Conservation (phyloP, 2,113 vertebrate genomes). For the Heteronetta atricapilla region DNA sequence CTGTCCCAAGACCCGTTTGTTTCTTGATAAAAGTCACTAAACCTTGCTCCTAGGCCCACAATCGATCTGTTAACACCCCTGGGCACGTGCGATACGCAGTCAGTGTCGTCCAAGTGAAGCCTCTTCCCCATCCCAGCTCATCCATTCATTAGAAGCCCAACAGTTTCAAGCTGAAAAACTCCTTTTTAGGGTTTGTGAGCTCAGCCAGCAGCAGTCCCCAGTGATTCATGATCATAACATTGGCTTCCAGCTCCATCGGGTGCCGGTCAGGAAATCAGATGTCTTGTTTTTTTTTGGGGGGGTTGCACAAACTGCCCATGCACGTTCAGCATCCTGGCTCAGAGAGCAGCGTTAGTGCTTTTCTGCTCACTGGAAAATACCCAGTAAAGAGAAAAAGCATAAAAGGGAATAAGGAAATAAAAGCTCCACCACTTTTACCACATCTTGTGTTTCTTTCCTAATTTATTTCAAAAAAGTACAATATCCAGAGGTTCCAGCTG, state of each 20-base stretch:
- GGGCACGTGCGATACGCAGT: accelerated
- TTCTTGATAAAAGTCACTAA: neutral
- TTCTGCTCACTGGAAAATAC: neutral
- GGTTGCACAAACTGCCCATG: accelerated
- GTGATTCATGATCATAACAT: neutral
- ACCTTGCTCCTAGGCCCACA: neutral
- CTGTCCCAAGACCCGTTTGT: neutral
- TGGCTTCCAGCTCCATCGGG: neutral
- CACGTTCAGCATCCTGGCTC: neutral
- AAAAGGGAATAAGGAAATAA: neutral
- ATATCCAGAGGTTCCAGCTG: neutral
- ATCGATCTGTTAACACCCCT: neutral
- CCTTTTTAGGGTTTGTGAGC: neutral
- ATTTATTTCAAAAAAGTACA: neutral
- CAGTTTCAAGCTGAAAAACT: neutral
- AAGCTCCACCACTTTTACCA: neutral
- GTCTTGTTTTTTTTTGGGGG: neutral
- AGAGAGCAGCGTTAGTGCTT: neutral
- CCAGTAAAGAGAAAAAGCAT: neutral
- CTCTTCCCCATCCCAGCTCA: neutral
- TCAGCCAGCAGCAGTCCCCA: neutral
- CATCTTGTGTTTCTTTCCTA: neutral
- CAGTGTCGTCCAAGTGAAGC: neutral
- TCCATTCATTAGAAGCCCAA: neutral
- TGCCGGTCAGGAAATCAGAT: neutral